These are phyloP conservation scores for Ennomos erosarius DNA, from an alignment of 2,888 invertebrate species.

Conservation along the genomic window DNA sequence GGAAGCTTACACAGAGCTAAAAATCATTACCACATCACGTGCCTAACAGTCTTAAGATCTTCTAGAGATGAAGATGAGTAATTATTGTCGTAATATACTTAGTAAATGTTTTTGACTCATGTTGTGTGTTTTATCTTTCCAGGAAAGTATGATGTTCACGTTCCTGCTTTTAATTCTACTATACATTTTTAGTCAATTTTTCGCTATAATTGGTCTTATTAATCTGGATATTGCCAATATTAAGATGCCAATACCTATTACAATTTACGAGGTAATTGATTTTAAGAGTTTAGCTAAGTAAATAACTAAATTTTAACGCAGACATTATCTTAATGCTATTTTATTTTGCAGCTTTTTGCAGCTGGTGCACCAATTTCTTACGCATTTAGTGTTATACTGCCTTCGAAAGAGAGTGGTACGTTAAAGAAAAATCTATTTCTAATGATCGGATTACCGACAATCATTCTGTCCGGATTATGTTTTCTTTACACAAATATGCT, in stretches of 20 bases:
- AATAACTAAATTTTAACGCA: constrained; percentile 24
- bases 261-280: constrained; percentile 72
- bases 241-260: constrained; percentile 75
- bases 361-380: constrained; percentile 79
- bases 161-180: constrained; percentile 71
- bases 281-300: not conserved
- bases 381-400: constrained; percentile 68
- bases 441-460: constrained; percentile 68
- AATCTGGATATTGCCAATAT: constrained; percentile 78
- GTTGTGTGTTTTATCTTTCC: constrained; percentile 46
- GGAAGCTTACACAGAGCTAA: constrained; percentile 21
- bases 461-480: constrained; percentile 69
- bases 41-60: constrained; percentile 18
- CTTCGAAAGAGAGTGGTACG: constrained; percentile 62
- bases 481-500: constrained; percentile 79
- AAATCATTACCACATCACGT: constrained; percentile 28
- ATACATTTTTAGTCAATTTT: constrained; percentile 79
- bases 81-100: constrained; percentile 4
- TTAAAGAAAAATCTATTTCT: constrained; percentile 68
- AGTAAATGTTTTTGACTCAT: constrained; percentile 9
- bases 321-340: not conserved
- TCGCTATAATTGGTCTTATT: constrained; percentile 77
- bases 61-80: constrained; percentile 20
- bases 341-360: constrained; percentile 67
- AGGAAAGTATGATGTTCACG: constrained; percentile 82